These are phyloP conservation scores for Lordiphosa andalusiaca DNA, from an alignment of 2,888 invertebrate species.

Conservation along the genomic window DNA sequence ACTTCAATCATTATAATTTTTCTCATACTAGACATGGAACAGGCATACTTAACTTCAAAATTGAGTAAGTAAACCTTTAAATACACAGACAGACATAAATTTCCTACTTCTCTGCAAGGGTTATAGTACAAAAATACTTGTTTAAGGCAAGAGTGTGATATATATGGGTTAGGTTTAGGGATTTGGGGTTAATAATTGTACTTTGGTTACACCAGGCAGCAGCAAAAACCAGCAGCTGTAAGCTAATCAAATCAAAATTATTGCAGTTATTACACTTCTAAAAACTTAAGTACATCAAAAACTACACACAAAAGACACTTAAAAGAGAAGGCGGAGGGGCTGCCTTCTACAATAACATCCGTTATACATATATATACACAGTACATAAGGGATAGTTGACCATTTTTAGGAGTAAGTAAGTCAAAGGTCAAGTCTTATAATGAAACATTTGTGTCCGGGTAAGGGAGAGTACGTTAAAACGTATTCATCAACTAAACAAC, in stretches of 20 bases:
- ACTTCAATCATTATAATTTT: too few relatives aligned
- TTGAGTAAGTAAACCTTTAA: background rate
- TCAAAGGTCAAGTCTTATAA: background rate
- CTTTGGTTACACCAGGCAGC: conserved; percentile 52
- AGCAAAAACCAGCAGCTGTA: conserved; percentile 11
- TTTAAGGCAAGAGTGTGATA: conserved; percentile 6
- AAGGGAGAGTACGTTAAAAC: too few relatives aligned
- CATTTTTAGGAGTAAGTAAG: background rate
- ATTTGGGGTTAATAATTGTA: conserved; percentile 33
- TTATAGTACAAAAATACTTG: too few relatives aligned
- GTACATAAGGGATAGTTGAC: background rate
- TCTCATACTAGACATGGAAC: too few relatives aligned
- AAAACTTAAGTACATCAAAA: conserved; percentile 2
- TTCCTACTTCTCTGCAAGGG: too few relatives aligned
- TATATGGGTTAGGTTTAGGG: background rate
- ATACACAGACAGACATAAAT: too few relatives aligned
- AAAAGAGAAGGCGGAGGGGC: too few relatives aligned
- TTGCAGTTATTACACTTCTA: conserved; percentile 2
- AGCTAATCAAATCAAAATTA: conserved; percentile 14
- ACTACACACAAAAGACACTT: too few relatives aligned
- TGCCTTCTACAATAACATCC: too few relatives aligned
- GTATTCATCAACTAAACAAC: too few relatives aligned
- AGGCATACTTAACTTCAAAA: background rate
- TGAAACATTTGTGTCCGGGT: too few relatives aligned
- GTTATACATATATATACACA: conserved; percentile 4